Evolutionary conservation across 2,113 vertebrate species (phyloP), one percentile per base, ranked within the genome.

Genomic region (Malurus cyaneus): DNA sequence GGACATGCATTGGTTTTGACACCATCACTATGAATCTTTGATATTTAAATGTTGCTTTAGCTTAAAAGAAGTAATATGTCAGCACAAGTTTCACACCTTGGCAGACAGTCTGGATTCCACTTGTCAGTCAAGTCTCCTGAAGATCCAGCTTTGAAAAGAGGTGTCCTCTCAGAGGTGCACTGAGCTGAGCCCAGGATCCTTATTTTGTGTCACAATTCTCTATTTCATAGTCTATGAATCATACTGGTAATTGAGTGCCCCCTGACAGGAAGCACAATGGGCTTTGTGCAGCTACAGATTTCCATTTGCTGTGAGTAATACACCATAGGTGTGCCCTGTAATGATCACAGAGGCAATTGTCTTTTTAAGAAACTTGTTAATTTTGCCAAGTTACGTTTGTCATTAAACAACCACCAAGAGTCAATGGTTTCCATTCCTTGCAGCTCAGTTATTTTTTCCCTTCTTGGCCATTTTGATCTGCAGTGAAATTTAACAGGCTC

Each of bases 401-500:
- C 77, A 72, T 88, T 91, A 72, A 95, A 21, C 17, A 93, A 54
- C 25, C 14, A 41, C 34, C 28, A 67, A 76, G 81, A 87, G n/a
- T 89, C 92, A 88, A 85, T 59, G 23, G 44, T 78, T 96, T 95
- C 50, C n/a, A 41, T 87, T 96, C 77, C 49, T 62, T 85, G 49
- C 39, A 93, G 36, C 56, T 95, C 59, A 85, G 81, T 32, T 92
- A 77, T 74, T 93, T 97, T 90, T 89, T 34, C 50, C 44, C 24
- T 28, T 78, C 36, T 77, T 73, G 59, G 64, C 31, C 72, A 70
- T 96, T 96, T 64, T 80, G 72, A 93, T 84, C 44, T 69, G 64
- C 34, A 64, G 62, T 86, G 56, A 89, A 90, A 89, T 93, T 96
- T 97, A 94, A 87, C 86, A 95, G 86, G 19, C 25, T 95, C 93